Base-by-base conservation (phyloP, 2,797 vertebrate genomes). In the Xyrichtys novacula region DNA sequence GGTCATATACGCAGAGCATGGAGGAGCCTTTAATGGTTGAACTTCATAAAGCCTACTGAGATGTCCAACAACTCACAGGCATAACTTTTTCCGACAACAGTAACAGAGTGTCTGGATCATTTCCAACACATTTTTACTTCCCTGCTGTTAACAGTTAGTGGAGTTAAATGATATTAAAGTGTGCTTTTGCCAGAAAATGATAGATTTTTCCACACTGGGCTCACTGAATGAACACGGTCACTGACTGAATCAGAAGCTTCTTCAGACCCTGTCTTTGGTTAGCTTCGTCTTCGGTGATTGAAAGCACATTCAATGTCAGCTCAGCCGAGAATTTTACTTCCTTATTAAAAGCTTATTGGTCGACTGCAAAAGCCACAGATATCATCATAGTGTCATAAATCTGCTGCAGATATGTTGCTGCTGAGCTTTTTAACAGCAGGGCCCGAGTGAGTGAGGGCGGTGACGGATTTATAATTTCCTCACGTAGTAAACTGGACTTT, bases 351-450 rank as follows among this genome's bases (percentile, higher is more conserved):
- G 44, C 44, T 16, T 25, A 46, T 16, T 46, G 44, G 44, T 12
- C 12, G 44, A 46, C 2, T 32, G 39, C 26, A 43, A 28, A 43
- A 19, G 26, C 55, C 19, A 20, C 39, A 57, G 28, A 17, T 32
- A 58, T 44, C 31, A 58, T 17, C 26, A 42, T 5, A 20, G 16
- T 19, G 55, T 58, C 34, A 44, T 23, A 44, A 32, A 58, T 58
- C 19, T 40, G 22, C 44, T 46, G 44, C 44, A 46, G 44, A 46
- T 15, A 46, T 25, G 43, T 44, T 22, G 12, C 44, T 25, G 22
- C 44, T 46, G 22, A 25, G 22, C 43, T 5, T 3, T n/a, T 46
- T 46, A 23, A 46, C 23, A 46, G 39, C 39, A 25, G 22, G 20
- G 23, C 44, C n/a, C n/a, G n/a, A n/a, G n/a, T n/a, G n/a, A n/a